These are phyloP conservation scores for Echinometra lucunter DNA, from an alignment of 53 echinoderm and acorn worm species.

Conservation along the genomic window DNA sequence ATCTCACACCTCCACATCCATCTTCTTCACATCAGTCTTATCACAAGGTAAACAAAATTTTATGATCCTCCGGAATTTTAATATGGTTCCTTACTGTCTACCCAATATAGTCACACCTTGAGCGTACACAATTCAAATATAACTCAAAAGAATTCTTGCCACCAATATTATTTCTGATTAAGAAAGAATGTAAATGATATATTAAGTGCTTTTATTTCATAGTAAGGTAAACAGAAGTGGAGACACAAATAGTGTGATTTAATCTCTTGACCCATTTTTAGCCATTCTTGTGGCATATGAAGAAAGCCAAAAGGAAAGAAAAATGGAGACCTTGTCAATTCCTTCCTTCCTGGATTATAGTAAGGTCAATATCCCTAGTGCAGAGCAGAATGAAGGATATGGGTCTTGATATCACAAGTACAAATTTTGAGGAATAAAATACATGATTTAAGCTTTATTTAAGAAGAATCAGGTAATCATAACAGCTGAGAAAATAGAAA, in stretches of 20 bases:
- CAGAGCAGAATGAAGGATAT: background rate
- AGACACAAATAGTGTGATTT: background rate
- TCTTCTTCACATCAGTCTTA: background rate
- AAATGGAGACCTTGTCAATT: background rate
- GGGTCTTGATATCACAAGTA: background rate
- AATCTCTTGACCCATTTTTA: slow-evolving; percentile 51
- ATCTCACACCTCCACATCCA: slow-evolving; percentile 20
- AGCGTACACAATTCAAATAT: background rate
- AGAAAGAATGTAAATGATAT: slow-evolving; percentile 29
- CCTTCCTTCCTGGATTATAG: background rate
- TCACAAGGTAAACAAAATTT: slow-evolving; percentile 1
- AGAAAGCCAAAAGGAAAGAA: slow-evolving; percentile 18
- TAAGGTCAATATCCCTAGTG: background rate
- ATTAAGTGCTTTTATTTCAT: background rate
- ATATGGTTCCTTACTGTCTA: background rate
- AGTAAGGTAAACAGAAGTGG: background rate
- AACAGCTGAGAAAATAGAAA: background rate
- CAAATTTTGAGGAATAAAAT: slow-evolving; percentile 15
- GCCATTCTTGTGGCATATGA: slow-evolving; percentile 2
- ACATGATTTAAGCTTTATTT: background rate
- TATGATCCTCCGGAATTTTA: slow-evolving; percentile 4
- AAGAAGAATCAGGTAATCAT: background rate
- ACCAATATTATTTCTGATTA: slow-evolving; percentile 8
- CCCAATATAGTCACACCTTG: background rate
- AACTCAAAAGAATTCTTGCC: background rate